phyloP scores from a whole-genome alignment of 2,797 vertebrate genomes.

The Centropyge bicolor region DNA sequence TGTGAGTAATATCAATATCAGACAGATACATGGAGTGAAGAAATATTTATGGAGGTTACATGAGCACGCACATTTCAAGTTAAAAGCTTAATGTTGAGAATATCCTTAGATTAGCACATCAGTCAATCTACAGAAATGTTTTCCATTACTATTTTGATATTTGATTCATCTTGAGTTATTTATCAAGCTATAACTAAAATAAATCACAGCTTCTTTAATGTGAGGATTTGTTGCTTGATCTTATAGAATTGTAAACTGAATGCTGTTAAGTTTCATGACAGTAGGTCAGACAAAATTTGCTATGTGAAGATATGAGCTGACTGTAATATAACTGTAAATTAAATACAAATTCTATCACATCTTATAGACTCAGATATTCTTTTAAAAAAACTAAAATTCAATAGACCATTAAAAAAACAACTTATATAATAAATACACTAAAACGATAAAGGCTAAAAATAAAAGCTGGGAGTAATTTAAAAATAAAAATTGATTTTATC shows the following conservation, averaged over 20 bases:
- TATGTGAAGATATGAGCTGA: neutral
- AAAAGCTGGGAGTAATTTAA: neutral
- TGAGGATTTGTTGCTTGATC: neutral
- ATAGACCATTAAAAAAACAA: neutral
- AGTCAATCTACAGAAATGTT: neutral
- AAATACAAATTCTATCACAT: neutral
- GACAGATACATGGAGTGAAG: neutral
- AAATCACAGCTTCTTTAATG: neutral
- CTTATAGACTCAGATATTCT: neutral
- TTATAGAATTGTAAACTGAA: neutral
- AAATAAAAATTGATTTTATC: neutral
- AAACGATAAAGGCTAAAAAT: neutral
- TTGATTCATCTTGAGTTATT: slow-evolving; percentile 5
- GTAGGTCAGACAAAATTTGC: neutral
- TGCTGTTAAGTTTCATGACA: neutral
- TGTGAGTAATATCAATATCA: slow-evolving; percentile 49
- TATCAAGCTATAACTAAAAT: neutral
- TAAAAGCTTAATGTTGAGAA: neutral
- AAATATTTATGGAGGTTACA: neutral
- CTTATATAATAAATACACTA: neutral
- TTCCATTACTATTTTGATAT: neutral
- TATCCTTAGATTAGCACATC: neutral
- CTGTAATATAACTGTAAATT: neutral
- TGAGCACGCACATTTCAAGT: neutral
- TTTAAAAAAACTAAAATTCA: neutral